Evolutionary conservation across 2,888 invertebrate species (phyloP).

Genomic region (Ferdinandea cuprea): DNA sequence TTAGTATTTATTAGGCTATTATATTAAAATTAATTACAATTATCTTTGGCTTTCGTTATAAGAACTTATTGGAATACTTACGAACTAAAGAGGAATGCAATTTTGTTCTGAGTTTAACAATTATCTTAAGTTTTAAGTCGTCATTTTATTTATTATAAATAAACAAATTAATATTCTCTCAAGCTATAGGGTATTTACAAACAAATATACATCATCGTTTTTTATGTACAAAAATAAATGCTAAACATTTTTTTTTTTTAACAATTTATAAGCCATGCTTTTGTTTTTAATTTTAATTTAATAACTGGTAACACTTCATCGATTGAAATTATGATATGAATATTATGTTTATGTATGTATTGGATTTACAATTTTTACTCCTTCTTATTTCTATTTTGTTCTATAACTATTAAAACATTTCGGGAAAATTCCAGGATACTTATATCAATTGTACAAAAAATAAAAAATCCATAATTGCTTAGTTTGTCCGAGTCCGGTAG

Average conservation of each 20-base stretch:
- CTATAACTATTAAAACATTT: no score
- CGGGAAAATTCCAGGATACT: no score
- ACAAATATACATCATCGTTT: slow-evolving; percentile 47
- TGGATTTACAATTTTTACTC: background rate
- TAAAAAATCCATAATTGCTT: no score
- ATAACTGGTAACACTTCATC: slow-evolving; percentile 17
- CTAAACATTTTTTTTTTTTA: slow-evolving; percentile 30
- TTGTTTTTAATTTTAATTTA: slow-evolving; percentile 8
- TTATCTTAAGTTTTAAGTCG: slow-evolving; percentile 40
- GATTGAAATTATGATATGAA: slow-evolving; percentile 59
- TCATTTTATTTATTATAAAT: slow-evolving; percentile 47
- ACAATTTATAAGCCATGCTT: slow-evolving; percentile 49
- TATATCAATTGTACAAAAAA: slow-evolving; percentile 7
- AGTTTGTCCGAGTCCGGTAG: no score
- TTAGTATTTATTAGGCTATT: slow-evolving; percentile 57
- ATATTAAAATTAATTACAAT: slow-evolving; percentile 48
- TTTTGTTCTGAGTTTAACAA: slow-evolving; percentile 58
- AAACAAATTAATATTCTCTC: slow-evolving; percentile 21
- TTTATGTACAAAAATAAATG: slow-evolving; percentile 54
- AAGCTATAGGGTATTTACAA: slow-evolving; percentile 56
- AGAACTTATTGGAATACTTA: slow-evolving; percentile 53
- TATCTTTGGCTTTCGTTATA: slow-evolving; percentile 70
- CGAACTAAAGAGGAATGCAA: slow-evolving; percentile 67
- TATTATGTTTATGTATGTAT: no score
- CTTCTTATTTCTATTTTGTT: slow-evolving; percentile 2